Base-by-base conservation (phyloP, 92 coral and sea anemone genomes). In the Epizoanthus ramosus region DNA sequence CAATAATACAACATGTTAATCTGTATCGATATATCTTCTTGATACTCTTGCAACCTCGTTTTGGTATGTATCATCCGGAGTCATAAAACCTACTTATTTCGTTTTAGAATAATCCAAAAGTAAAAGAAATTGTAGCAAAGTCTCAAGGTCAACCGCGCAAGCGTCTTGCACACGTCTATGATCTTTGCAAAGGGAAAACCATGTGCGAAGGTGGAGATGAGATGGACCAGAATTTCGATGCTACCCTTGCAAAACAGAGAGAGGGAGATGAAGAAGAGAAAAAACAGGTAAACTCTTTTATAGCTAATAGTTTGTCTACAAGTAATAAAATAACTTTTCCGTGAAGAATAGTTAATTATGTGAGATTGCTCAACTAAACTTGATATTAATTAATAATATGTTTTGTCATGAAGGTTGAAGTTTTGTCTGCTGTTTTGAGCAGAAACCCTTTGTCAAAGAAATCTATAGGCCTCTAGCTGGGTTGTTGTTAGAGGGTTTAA, bases 161-260 rank as follows among this genome's bases (percentile, higher is more conserved):
- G 75, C 90, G 99, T 68, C 91, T 92, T 70, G 95, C 89, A n/a
- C 99, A 96, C 54, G 85, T 96, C 39, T 96, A 96, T 83, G 98
- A 96, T 58, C 81, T 96, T 71, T 96, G 99, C 73, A 96, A 96
- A 80, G 98, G 99, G 41, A 96, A 96, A 84, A 92, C 84, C 45
- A 72, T 92, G 63, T 96, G 99, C 83, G 99, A 96, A 90, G 99
- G 99, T 41, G 99, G 99, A 9, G 99, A 96, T 64, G 91, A 92
- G 50, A 89, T 96, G 88, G 99, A 96, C 79, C 92, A 91, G 61
- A 88, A 90, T 25, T 91, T 83, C 31, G 82, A 79, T 68, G 90
- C 89, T 7, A 63, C 80, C 15, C 88, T 74, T 16, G 89, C 77
- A 74, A 85, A 75, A 37, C 91, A 86, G n/a, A 22, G 79, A 57